A percentile compares a stretch with the other conserved stretches of the same genome.
These are phyloP conservation scores for Seriola dumerili DNA, from an alignment of 2,113 vertebrate genomes.

Conservation along the genomic window DNA sequence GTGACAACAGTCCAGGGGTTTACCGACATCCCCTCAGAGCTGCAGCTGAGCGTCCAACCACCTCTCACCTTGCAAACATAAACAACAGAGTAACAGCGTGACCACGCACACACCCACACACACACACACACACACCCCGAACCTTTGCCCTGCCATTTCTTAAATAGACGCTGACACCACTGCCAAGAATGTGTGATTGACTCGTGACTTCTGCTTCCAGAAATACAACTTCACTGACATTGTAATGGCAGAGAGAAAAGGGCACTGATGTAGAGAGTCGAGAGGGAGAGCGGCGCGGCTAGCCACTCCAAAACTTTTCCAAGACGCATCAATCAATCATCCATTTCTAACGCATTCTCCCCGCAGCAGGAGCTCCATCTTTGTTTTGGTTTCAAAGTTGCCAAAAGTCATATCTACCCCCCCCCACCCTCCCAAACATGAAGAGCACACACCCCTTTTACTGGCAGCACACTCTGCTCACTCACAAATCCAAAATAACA, in stretches of 20 bases:
- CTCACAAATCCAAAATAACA: slow-evolving; percentile 74
- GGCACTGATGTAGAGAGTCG: background rate
- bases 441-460: slow-evolving; percentile 46
- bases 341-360: background rate
- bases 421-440: background rate
- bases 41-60: slow-evolving; percentile 14
- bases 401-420: slow-evolving; percentile 48
- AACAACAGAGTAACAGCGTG: slow-evolving; percentile 34
- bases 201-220: slow-evolving; percentile 68
- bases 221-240: slow-evolving; percentile 62
- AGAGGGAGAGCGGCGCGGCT: background rate
- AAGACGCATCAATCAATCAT: slow-evolving; percentile 34
- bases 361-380: slow-evolving; percentile 39
- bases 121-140: slow-evolving; percentile 15
- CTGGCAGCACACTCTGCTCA: slow-evolving; percentile 49
- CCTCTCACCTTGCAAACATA: slow-evolving; percentile 51
- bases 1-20: slow-evolving; percentile 44
- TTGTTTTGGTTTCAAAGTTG: slow-evolving; percentile 68
- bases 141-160: slow-evolving; percentile 11
- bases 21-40: slow-evolving; percentile 36
- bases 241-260: slow-evolving; percentile 25
- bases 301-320: slow-evolving; percentile 34
- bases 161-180: slow-evolving; percentile 66
- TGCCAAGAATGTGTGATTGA: slow-evolving; percentile 48
- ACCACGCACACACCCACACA: slow-evolving; percentile 2